These are phyloP conservation scores for Frieseomelitta varia DNA, from an alignment of 1,140 invertebrate species.

Conservation along the genomic window DNA sequence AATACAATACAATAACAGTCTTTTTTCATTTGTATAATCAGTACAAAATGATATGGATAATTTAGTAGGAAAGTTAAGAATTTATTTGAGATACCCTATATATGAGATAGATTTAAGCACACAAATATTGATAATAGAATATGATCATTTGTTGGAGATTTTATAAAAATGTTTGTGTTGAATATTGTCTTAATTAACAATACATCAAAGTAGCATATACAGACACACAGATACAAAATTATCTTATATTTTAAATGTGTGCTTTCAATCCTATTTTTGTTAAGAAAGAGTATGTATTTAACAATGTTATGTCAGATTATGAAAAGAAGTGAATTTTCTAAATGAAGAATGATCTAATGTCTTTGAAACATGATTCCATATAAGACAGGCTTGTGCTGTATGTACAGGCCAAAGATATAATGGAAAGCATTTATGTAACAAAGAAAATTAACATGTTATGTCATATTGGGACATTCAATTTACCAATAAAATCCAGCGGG, in stretches of 20 bases:
- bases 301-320: slow-evolving; percentile 34
- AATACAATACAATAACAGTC: slow-evolving; percentile 37
- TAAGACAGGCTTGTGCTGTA: slow-evolving; percentile 77
- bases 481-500: slow-evolving; percentile 83
- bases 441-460: slow-evolving; percentile 67
- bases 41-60: slow-evolving; percentile 36
- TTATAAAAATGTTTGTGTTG: slow-evolving; percentile 7
- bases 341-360: slow-evolving; percentile 69
- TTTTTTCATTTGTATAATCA: slow-evolving; percentile 31
- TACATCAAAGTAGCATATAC: slow-evolving; percentile 13
- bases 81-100: slow-evolving; percentile 48
- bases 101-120: slow-evolving; percentile 57
- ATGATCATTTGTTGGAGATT: background rate
- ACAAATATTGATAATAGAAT: slow-evolving; percentile 44
- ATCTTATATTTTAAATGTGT: slow-evolving; percentile 32
- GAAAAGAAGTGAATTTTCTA: slow-evolving; percentile 47
- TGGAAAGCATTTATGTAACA: slow-evolving; percentile 67
- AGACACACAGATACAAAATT: slow-evolving; percentile 2
- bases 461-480: slow-evolving; percentile 81
- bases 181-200: background rate
- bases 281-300: slow-evolving; percentile 56
- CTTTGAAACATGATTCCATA: slow-evolving; percentile 78
- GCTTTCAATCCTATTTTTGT: slow-evolving; percentile 54
- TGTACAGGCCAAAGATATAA: slow-evolving; percentile 66
- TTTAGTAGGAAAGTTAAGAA: slow-evolving; percentile 11